These are phyloP conservation scores for Callyntrura sp. DNA, from an alignment of 2,888 invertebrate genomes.

Conservation along the genomic window DNA sequence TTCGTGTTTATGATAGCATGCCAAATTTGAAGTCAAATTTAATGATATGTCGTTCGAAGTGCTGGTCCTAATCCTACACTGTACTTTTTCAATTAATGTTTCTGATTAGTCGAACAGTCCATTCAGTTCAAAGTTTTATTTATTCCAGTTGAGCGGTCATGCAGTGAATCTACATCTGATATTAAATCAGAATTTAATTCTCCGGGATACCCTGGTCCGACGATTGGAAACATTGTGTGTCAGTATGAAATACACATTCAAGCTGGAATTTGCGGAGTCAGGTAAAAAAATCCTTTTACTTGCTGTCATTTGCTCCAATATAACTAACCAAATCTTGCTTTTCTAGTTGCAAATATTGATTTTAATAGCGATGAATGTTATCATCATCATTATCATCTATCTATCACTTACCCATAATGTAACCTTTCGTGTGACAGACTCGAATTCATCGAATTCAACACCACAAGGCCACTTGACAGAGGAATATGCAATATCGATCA, in stretches of 20 bases:
- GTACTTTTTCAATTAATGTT: too few species aligned
- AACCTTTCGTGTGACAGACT: constrained; percentile 73
- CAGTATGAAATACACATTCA: constrained; percentile 81
- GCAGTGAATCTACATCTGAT: constrained; percentile 77
- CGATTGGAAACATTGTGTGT: constrained; percentile 82
- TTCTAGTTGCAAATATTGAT: neutral
- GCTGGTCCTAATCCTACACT: too few species aligned
- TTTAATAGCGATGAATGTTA: neutral
- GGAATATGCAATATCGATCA: constrained; percentile 85
- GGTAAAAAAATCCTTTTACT: constrained; percentile 57
- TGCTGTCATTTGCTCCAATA: neutral
- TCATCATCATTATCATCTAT: neutral
- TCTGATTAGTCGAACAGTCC: too few species aligned
- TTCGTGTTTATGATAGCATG: neutral
- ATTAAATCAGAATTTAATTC: constrained; percentile 78
- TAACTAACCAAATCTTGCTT: too few species aligned
- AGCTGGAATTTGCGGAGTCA: constrained; percentile 81
- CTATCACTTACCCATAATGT: neutral
- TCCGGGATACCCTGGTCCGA: constrained; percentile 83
- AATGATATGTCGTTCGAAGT: too few species aligned
- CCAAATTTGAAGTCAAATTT: neutral
- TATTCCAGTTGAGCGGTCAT: constrained; percentile 78
- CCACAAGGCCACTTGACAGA: constrained; percentile 84
- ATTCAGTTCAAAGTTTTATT: neutral
- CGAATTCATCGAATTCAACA: constrained; percentile 83